These are phyloP conservation scores for Arctopsyche grandis DNA, from an alignment of 1,140 invertebrate genomes.

Conservation along the genomic window DNA sequence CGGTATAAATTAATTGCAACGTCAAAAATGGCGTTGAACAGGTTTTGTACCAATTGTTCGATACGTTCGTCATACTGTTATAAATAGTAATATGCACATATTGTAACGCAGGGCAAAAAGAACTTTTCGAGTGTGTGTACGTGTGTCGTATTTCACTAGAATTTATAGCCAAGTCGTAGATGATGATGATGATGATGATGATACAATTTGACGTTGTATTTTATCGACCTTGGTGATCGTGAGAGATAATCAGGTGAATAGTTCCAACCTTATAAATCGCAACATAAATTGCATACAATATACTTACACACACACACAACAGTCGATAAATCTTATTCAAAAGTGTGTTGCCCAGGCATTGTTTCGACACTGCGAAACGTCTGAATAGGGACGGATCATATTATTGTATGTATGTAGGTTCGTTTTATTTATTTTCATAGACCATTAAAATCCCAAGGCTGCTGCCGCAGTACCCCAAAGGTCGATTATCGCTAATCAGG, in stretches of 20 bases:
- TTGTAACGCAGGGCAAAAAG: too few relatives aligned
- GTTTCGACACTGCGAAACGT: background rate
- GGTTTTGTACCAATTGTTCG: too few relatives aligned
- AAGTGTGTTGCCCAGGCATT: conserved; percentile 8
- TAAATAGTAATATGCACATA: too few relatives aligned
- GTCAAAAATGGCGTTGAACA: too few relatives aligned
- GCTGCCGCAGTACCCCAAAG: background rate
- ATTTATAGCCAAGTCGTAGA: conserved; percentile 15
- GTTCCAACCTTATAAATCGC: conserved; percentile 27
- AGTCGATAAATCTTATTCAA: conserved; percentile 38
- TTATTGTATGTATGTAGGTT: background rate
- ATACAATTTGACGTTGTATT: conserved; percentile 26
- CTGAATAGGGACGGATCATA: background rate
- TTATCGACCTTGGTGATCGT: conserved; percentile 37
- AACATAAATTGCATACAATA: conserved; percentile 24
- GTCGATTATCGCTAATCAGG: conserved; percentile 3
- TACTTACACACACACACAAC: background rate
- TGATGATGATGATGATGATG: background rate
- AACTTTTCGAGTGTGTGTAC: background rate
- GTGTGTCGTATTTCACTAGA: conserved; percentile 14
- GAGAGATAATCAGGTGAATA: conserved; percentile 33
- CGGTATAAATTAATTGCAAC: too few relatives aligned
- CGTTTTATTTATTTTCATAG: background rate
- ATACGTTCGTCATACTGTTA: too few relatives aligned
- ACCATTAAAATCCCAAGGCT: background rate